Conservation (phyloP, 2,113 vertebrate species). For the Bucco capensis region DNA sequence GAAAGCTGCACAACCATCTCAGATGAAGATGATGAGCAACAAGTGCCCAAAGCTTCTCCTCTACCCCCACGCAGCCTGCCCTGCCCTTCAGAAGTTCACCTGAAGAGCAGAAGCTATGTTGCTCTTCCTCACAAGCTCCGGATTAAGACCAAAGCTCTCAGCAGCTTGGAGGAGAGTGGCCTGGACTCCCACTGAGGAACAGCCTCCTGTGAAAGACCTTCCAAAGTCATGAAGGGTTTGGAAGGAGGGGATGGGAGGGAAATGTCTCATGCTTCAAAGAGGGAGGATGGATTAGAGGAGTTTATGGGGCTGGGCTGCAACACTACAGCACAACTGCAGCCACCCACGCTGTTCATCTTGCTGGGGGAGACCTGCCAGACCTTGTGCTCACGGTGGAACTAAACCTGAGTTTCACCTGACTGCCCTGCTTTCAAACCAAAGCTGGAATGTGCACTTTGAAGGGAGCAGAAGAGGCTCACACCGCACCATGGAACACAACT, state of each 20-base stretch:
- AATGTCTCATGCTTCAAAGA: background rate
- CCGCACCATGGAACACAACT: background rate
- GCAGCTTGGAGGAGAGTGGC: background rate
- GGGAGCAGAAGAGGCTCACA: background rate
- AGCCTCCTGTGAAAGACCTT: background rate
- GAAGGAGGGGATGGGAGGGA: background rate
- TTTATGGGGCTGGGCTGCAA: background rate
- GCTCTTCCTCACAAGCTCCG: conserved; percentile 77
- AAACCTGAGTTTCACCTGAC: background rate
- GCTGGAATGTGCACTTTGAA: background rate
- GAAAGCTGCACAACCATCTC: background rate
- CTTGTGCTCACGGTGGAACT: background rate
- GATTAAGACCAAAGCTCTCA: conserved; percentile 68
- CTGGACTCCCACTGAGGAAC: background rate
- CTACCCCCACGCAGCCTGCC: background rate
- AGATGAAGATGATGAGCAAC: conserved; percentile 72
- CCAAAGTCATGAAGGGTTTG: background rate
- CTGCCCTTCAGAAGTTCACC: background rate
- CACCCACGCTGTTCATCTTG: background rate
- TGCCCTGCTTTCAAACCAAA: background rate
- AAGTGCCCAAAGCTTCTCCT: conserved; percentile 55
- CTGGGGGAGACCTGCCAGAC: background rate
- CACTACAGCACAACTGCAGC: background rate
- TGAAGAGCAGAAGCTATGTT: background rate
- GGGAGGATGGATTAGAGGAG: background rate